Base-by-base conservation (phyloP, 2,888 invertebrate species). In the Leptogaster cylindrica region DNA sequence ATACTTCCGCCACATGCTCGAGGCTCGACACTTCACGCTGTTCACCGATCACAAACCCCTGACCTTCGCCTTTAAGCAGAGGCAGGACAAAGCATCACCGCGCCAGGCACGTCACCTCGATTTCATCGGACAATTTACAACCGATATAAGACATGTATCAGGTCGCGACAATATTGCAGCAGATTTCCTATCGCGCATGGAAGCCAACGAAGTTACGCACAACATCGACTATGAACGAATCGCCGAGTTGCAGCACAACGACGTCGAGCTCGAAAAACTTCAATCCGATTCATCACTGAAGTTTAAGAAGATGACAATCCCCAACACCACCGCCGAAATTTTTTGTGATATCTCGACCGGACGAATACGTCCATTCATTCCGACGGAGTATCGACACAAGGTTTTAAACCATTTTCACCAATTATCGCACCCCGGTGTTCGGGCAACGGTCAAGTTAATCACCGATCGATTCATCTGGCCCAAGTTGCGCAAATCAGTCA, bases 381-480 rank as follows among this genome's bases (percentile, higher is more conserved):
- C 50, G n/a, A 16, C 20, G 8, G 8, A 8, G 7, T 25, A 25
- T 6, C 23, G 50, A 8, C 8, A 18, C 18, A 7, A 58, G 8
- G 28, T 41, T 18, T 71, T 36, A n/a, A 39, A 70, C 14, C 2
- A 8, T 0, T 2, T 74, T 3, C 72, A 73, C 44, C 46, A 51
- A 4, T 51, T 72, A 10, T 36, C 66, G 6, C 74, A 74, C 51
- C 73, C 74, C 18, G 72, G 73, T 3, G 65, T 65, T 5, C 64
- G 64, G 10, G 65, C 68, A 2, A 70, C 72, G 0, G 33, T 41
- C 0, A 66, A 70, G 14, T 3, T 70, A 18, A 58, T 73, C 3
- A 23, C 39, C 7, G 7, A 68, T 39, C 69, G 70, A 1, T 74
- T 63, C 33, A 69, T 74, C 2, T 74, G 73, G 74, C 73, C 71